phyloP scores from a whole-genome alignment of 2,113 vertebrate species.

The Ranitomeya imitator region DNA sequence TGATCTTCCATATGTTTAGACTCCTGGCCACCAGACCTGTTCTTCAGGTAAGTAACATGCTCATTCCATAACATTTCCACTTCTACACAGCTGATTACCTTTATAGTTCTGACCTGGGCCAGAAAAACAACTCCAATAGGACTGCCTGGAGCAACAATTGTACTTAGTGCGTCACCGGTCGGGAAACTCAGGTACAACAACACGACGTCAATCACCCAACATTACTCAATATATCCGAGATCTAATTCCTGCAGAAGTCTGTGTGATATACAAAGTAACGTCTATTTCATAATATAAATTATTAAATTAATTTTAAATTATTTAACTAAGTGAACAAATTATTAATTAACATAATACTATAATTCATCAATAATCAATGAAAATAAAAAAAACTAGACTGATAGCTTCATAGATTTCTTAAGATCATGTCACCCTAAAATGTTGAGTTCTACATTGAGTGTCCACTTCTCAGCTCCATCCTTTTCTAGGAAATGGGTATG shows the following conservation, averaged over 20 bases:
- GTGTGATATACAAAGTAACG: background rate
- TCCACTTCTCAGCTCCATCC: background rate
- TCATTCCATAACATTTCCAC: background rate
- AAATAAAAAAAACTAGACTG: too few species aligned
- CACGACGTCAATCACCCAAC: background rate
- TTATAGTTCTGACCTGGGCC: slow-evolving; percentile 3
- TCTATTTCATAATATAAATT: background rate
- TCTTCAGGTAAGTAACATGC: slow-evolving; percentile 7
- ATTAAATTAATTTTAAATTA: background rate
- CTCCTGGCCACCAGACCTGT: slow-evolving; percentile 28
- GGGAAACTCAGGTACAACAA: background rate
- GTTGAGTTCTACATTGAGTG: too few species aligned
- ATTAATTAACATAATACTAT: too few species aligned
- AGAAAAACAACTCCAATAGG: slow-evolving; percentile 2
- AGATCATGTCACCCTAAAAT: too few species aligned
- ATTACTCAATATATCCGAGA: background rate
- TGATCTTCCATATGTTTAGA: background rate
- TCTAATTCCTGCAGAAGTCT: background rate
- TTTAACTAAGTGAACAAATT: too few species aligned
- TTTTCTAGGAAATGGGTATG: background rate
- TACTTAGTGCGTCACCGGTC: background rate
- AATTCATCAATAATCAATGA: too few species aligned
- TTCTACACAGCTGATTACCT: slow-evolving; percentile 19
- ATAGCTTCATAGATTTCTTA: too few species aligned
- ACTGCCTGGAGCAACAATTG: background rate